Evolutionary conservation across 2,797 vertebrate species (phyloP).

Genomic region (Semotilus atromaculatus): DNA sequence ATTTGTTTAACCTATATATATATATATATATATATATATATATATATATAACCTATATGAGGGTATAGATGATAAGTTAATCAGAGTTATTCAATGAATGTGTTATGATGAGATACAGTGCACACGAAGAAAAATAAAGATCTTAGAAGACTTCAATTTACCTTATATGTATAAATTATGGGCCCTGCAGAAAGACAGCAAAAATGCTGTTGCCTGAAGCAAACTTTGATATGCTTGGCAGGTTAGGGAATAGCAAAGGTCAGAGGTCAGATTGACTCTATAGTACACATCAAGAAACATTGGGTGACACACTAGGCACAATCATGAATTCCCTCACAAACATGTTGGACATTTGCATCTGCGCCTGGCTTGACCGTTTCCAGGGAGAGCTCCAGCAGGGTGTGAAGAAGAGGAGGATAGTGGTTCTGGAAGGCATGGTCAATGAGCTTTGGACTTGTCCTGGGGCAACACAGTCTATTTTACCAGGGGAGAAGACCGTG

Average conservation of each 20-base stretch:
- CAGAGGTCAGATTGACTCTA: slow-evolving; percentile 13
- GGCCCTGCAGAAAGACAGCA: neutral
- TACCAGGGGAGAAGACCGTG: slow-evolving; percentile 69
- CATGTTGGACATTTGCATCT: slow-evolving; percentile 32
- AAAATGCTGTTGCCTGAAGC: neutral
- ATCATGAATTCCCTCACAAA: neutral
- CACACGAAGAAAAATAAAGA: too few species aligned
- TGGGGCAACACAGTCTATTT: slow-evolving; percentile 68
- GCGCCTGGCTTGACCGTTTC: slow-evolving; percentile 58
- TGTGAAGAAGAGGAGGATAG: slow-evolving; percentile 25
- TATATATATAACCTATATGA: too few species aligned
- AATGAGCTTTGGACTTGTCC: slow-evolving; percentile 68
- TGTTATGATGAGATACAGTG: neutral
- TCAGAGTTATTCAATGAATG: neutral
- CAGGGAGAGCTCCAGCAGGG: slow-evolving; percentile 57
- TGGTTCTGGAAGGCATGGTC: slow-evolving; percentile 61
- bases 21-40: too few species aligned
- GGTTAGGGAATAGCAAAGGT: slow-evolving; percentile 1
- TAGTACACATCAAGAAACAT: slow-evolving; percentile 60
- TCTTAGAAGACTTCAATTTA: too few species aligned
- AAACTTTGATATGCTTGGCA: neutral
- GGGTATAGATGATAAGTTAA: neutral
- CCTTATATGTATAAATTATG: neutral
- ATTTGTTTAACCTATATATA: neutral
- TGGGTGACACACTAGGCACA: neutral